phyloP scores from a whole-genome alignment of 2,797 vertebrate genomes.

The Tenualosa thibaudeaui region DNA sequence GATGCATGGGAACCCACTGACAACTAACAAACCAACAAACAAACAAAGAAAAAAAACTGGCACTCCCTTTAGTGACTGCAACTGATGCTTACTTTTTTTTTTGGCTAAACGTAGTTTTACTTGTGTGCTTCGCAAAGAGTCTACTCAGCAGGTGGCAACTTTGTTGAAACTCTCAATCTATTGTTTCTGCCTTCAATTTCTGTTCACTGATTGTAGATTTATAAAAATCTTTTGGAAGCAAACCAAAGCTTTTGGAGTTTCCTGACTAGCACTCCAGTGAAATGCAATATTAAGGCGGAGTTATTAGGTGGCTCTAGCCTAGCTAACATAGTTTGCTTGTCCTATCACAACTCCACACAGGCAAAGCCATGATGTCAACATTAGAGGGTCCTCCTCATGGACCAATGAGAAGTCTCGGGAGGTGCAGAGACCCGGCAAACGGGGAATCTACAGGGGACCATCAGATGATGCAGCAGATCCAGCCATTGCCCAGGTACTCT shows the following conservation, averaged over 20 bases:
- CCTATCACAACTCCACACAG: background rate
- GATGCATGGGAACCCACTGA: background rate
- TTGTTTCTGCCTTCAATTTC: no score
- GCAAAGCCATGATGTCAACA: slow-evolving; percentile 71
- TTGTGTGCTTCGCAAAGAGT: no score
- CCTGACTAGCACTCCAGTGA: no score
- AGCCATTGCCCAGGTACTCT: slow-evolving; percentile 63
- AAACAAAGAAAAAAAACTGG: background rate
- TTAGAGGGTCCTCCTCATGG: slow-evolving; percentile 81
- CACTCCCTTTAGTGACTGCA: no score
- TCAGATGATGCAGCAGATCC: slow-evolving; percentile 78
- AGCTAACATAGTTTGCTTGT: background rate
- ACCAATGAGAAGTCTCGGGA: slow-evolving; percentile 82
- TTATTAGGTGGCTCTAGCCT: background rate
- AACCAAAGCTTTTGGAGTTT: no score
- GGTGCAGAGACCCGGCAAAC: slow-evolving; percentile 68
- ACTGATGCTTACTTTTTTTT: no score
- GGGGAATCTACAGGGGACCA: slow-evolving; percentile 78
- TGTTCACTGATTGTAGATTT: no score
- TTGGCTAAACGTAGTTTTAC: no score
- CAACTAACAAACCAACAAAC: background rate
- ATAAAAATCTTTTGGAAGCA: no score
- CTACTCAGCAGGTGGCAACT: no score
- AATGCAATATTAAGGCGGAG: no score
- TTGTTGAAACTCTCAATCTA: no score